A percentile compares a stretch with the other conserved stretches of the same genome.
These are phyloP conservation scores for Piprites chloris DNA, from an alignment of 2,113 vertebrate genomes.

Conservation along the genomic window DNA sequence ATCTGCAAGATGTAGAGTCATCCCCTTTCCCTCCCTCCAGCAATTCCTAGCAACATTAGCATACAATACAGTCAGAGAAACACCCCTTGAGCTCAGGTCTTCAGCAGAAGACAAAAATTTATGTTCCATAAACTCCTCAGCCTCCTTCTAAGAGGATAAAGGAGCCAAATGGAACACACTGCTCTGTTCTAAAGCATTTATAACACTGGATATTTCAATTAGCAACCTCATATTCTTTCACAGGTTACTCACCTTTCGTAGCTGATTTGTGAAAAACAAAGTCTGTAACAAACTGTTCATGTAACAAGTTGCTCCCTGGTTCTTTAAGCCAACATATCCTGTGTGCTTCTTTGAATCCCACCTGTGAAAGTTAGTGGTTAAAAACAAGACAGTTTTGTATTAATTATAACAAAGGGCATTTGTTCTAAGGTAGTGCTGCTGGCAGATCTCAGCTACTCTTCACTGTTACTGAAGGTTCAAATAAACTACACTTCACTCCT, in stretches of 20 bases:
- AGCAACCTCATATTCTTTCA: neutral
- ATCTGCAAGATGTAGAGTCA: neutral
- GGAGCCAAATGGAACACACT: neutral
- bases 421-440: neutral
- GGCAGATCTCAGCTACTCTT: neutral
- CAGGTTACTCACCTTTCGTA: conserved; percentile 84
- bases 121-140: neutral
- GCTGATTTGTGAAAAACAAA: conserved; percentile 98
- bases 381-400: neutral
- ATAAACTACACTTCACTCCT: neutral
- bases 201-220: neutral
- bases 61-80: neutral
- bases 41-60: neutral
- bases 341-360: conserved; percentile 99
- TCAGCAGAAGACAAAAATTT: neutral
- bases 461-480: neutral
- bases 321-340: conserved; percentile 97
- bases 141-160: neutral
- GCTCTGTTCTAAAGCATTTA: neutral
- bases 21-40: fast-evolving
- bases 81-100: neutral
- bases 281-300: conserved; percentile 99
- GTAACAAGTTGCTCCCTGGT: conserved; percentile 98
- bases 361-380: conserved; percentile 67
- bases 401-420: neutral